A percentile compares a stretch with the other conserved stretches of the same genome.
phyloP scores from a whole-genome alignment of 2,113 vertebrate species.

The Caracal caracal region DNA sequence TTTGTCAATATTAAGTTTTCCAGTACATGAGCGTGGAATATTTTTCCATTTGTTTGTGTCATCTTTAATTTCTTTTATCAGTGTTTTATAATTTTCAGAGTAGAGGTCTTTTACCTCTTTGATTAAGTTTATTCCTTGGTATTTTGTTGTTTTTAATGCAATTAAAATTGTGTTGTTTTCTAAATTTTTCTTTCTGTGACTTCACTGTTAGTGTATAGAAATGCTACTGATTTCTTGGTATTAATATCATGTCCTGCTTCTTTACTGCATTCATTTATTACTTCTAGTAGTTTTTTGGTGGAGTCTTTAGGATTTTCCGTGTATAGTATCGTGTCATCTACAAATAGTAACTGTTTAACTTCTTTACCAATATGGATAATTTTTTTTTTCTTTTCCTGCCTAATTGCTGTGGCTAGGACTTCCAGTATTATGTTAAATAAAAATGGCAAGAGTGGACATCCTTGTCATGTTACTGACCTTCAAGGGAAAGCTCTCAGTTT shows the following conservation, averaged over 20 bases:
- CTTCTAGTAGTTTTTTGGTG: background rate
- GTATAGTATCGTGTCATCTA: background rate
- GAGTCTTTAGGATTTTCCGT: background rate
- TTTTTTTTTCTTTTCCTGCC: background rate
- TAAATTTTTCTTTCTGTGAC: background rate
- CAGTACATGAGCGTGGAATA: background rate
- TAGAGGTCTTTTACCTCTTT: background rate
- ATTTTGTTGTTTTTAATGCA: background rate
- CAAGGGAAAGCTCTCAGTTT: background rate
- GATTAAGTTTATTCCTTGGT: background rate
- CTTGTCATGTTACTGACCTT: background rate
- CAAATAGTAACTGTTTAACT: background rate
- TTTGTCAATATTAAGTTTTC: background rate
- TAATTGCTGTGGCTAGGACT: background rate
- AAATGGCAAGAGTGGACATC: background rate
- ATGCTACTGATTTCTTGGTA: background rate
- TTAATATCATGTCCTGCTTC: background rate
- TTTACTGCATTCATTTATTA: background rate
- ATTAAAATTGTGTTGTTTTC: background rate
- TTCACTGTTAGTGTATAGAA: background rate
- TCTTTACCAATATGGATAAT: background rate
- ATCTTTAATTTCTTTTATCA: background rate
- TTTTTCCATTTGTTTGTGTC: background rate
- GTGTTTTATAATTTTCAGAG: background rate
- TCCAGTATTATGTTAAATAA: background rate